phyloP scores from a whole-genome alignment of 2,113 vertebrate genomes.

The Ictalurus punctatus region DNA sequence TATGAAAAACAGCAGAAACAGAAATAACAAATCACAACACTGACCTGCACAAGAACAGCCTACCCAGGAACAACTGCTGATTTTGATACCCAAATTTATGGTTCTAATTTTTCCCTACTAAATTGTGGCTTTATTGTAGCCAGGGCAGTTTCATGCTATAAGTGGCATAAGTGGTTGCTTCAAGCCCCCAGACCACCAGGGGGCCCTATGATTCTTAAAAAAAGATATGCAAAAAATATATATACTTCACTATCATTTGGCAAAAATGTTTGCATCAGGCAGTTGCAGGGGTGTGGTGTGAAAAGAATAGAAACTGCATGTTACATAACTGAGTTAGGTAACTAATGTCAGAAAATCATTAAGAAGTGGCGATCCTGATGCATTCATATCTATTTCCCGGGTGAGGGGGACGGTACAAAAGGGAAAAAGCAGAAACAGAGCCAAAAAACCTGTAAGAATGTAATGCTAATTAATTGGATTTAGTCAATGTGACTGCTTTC shows the following conservation, averaged over 20 bases:
- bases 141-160: not conserved
- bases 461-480: not conserved
- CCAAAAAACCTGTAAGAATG: not conserved
- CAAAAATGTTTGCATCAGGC: too few species aligned
- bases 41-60: not conserved
- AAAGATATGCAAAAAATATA: too few species aligned
- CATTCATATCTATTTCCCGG: not conserved
- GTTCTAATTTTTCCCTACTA: not conserved
- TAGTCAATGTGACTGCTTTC: not conserved
- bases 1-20: not conserved
- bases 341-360: not conserved
- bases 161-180: not conserved
- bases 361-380: not conserved
- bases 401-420: not conserved
- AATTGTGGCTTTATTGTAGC: not conserved
- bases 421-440: not conserved
- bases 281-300: not conserved
- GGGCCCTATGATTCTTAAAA: not conserved
- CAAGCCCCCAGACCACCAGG: not conserved
- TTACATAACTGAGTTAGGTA: not conserved
- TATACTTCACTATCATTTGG: too few species aligned
- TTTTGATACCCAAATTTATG: not conserved
- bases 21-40: not conserved
- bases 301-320: not conserved
- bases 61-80: not conserved